Conservation (phyloP, 2,797 vertebrate genomes). For the Epinephelus malabaricus region DNA sequence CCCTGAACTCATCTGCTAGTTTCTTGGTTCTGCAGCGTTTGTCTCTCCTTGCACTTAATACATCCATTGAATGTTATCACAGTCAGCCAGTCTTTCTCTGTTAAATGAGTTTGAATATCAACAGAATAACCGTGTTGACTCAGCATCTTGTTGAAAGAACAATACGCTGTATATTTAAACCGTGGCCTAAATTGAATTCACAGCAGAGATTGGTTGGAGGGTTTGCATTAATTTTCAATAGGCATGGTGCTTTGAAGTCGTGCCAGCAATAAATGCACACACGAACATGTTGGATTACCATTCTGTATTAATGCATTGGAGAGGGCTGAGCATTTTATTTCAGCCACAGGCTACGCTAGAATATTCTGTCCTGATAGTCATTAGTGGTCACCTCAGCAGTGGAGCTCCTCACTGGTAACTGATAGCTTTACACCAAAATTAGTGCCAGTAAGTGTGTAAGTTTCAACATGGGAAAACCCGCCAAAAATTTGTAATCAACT, state of each 20-base stretch:
- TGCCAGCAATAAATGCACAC: constrained; percentile 5
- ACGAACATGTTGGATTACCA: constrained; percentile 2
- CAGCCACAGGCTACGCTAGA: not conserved
- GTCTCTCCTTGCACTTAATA: constrained; percentile 12
- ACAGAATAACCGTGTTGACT: constrained; percentile 23
- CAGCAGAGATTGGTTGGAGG: constrained; percentile 19
- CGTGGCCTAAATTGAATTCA: constrained; percentile 18
- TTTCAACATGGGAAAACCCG: no score
- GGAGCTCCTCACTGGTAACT: no score
- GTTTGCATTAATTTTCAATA: constrained; percentile 15
- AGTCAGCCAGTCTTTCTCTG: constrained; percentile 15
- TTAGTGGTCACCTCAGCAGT: not conserved
- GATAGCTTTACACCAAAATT: no score
- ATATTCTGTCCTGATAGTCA: not conserved
- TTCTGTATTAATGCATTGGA: not conserved
- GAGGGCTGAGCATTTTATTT: constrained; percentile 5
- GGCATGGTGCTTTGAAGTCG: constrained; percentile 28
- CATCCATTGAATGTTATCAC: constrained; percentile 25
- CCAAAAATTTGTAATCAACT: no score
- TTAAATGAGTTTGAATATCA: constrained; percentile 39
- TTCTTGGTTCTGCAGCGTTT: constrained; percentile 10
- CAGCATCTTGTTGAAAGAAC: constrained; percentile 21
- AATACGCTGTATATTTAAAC: constrained; percentile 24
- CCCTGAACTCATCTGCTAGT: not conserved
- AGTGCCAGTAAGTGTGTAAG: no score